Conservation (phyloP, 2,113 vertebrate genomes). For the Coryphaenoides rupestris region DNA sequence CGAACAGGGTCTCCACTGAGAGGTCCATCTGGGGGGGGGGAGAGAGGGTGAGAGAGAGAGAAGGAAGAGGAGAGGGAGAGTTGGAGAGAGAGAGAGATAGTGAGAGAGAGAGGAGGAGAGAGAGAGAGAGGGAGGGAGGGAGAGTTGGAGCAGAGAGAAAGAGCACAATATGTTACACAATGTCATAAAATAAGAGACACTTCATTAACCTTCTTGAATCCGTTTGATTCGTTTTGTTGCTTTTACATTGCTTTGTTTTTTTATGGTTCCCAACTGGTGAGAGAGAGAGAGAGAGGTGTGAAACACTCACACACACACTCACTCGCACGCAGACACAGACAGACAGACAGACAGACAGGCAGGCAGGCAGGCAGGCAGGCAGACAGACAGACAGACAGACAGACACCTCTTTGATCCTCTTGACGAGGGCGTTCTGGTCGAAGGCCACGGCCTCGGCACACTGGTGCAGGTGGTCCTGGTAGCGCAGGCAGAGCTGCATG, state of each 20-base stretch:
- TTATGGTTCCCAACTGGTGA: no score
- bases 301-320: no score
- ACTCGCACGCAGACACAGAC: no score
- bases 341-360: no score
- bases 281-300: no score
- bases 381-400: slow-evolving; percentile 33
- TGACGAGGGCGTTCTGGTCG: slow-evolving; percentile 95
- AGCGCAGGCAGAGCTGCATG: slow-evolving; percentile 89
- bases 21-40: slow-evolving; percentile 83
- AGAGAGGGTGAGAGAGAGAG: background rate
- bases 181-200: no score
- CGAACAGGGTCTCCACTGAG: slow-evolving; percentile 90
- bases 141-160: no score
- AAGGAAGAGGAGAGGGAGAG: background rate
- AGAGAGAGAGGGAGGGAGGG: no score
- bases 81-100: background rate
- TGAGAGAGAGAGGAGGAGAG: background rate
- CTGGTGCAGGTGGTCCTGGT: slow-evolving; percentile 95
- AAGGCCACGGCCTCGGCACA: slow-evolving; percentile 96
- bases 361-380: background rate
- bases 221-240: no score
- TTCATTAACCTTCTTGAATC: no score
- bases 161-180: no score
- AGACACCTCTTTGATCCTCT: slow-evolving; percentile 95
- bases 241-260: no score